Percentiles rank a stretch among this genome's conserved stretches.
phyloP scores from a whole-genome alignment of 2,797 vertebrate genomes.

The Rhinoraja longicauda region DNA sequence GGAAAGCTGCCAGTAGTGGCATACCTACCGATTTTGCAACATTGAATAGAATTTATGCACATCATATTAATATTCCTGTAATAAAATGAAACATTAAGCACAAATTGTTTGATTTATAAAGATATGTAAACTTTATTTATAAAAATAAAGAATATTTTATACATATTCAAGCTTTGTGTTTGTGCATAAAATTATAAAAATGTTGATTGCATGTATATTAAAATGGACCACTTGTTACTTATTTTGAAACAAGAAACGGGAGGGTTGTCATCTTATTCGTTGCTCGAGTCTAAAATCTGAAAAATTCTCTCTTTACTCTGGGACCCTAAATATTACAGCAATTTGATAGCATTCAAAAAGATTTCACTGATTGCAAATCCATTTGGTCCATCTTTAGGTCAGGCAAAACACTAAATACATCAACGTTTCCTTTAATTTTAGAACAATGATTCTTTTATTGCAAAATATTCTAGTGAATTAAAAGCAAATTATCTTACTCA shows the following conservation, averaged over 20 bases:
- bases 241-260: not conserved
- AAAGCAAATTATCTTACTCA: no score
- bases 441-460: no score
- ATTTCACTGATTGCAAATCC: no score
- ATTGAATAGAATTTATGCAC: conserved; percentile 48
- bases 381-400: no score
- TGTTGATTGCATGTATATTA: not conserved
- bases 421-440: no score
- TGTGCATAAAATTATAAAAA: not conserved
- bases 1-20: conserved; percentile 55
- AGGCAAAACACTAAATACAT: no score
- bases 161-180: conserved; percentile 50
- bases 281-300: not conserved
- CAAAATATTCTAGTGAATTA: no score
- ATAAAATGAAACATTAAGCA: conserved; percentile 68
- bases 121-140: conserved; percentile 68
- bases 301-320: not conserved
- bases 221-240: not conserved
- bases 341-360: no score
- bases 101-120: conserved; percentile 71
- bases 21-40: conserved; percentile 49
- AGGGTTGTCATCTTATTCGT: not conserved
- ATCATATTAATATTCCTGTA: conserved; percentile 52
- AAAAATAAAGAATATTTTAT: conserved; percentile 85
- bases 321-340: not conserved